Evolutionary conservation across 2,797 vertebrate species (phyloP).

Genomic region (Malacoraja senta): DNA sequence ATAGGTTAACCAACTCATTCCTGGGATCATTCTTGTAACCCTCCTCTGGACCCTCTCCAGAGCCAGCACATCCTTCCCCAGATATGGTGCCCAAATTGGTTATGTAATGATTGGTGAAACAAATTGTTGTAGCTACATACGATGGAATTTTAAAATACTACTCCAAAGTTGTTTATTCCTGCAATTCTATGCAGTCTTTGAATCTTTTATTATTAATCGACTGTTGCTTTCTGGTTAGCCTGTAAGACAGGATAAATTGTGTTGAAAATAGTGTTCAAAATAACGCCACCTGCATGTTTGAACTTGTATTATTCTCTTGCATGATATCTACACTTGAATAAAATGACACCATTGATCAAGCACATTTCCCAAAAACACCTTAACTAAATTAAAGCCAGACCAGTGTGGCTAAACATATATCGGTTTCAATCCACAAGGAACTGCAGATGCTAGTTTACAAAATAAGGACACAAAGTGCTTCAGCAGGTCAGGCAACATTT

Average conservation of each 20-base stretch:
- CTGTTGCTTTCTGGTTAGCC: not conserved
- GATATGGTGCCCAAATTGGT: no score
- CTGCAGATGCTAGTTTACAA: no score
- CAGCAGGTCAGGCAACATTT: no score
- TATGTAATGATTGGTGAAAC: not conserved
- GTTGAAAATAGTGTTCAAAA: conserved; percentile 1
- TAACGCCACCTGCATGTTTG: not conserved
- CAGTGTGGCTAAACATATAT: not conserved
- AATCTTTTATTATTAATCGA: not conserved
- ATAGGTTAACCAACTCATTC: no score
- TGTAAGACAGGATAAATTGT: not conserved
- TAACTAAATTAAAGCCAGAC: not conserved
- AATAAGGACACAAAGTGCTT: no score
- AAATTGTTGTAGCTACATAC: not conserved
- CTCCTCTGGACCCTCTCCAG: no score
- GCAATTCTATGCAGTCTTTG: not conserved
- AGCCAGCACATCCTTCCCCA: no score
- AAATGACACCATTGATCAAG: not conserved
- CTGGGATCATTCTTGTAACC: no score
- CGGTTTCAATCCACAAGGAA: not conserved
- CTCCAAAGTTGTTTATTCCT: not conserved
- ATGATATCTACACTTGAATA: not conserved
- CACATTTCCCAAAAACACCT: not conserved
- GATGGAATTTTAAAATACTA: not conserved
- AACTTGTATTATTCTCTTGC: not conserved